Evolutionary conservation across 2,888 invertebrate species (phyloP).

Genomic region (Dynastes tityus): DNA sequence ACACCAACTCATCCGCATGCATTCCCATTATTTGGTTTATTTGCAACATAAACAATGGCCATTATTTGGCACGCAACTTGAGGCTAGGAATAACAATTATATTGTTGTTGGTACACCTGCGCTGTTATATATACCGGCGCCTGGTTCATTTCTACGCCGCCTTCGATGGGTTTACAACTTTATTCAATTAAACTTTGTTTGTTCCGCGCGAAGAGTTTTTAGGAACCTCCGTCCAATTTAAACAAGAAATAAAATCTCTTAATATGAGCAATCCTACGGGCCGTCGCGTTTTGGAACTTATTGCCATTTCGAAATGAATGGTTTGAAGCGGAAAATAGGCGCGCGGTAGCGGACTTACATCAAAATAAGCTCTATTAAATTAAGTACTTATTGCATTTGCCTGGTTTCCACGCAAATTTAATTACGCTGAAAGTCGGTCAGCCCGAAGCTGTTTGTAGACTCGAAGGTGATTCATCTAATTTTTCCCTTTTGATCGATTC

Average conservation of each 20-base stretch:
- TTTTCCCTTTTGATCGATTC: conserved; percentile 18
- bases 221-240: neutral
- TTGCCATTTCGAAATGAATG: neutral
- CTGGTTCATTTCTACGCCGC: conserved; percentile 7
- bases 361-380: conserved; percentile 40
- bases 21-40: conserved; percentile 27
- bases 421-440: conserved; percentile 20
- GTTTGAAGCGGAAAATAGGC: conserved; percentile 6
- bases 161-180: conserved; percentile 23
- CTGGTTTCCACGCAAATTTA: conserved; percentile 40
- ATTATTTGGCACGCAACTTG: conserved; percentile 15
- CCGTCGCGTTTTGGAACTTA: neutral
- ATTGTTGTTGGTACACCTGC: conserved; percentile 18
- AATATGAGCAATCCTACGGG: conserved; percentile 6
- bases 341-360: conserved; percentile 10
- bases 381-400: conserved; percentile 41
- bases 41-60: conserved; percentile 21
- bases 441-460: neutral
- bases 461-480: conserved; percentile 20
- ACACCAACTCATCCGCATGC: conserved; percentile 9
- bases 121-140: neutral
- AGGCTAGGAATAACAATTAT: neutral
- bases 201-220: neutral
- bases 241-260: conserved; percentile 15
- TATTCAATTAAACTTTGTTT: conserved; percentile 29